Conservation (phyloP, 2,888 invertebrate genomes). For the Myopa testacea region DNA sequence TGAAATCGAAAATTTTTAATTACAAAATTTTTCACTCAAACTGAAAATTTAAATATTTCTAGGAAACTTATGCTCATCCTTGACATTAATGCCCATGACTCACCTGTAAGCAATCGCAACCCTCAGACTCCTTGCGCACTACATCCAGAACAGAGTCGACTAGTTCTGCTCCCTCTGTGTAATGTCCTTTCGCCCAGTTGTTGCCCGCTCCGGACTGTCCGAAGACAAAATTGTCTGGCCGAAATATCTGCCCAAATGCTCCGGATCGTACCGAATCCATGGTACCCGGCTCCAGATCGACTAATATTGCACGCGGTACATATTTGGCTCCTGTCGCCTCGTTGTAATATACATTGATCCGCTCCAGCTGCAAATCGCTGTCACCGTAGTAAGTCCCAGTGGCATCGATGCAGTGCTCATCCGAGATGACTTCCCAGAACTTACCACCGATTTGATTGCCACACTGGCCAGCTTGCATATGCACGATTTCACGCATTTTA, state of each 20-base stretch:
- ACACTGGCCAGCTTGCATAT: conserved; percentile 94
- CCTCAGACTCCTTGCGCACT: conserved; percentile 87
- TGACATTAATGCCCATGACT: background rate
- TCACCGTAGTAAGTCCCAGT: conserved; percentile 92
- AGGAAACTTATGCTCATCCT: too few relatives aligned
- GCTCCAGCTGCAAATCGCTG: conserved; percentile 91
- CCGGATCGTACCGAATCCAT: conserved; percentile 97
- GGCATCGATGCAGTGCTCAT: conserved; percentile 94
- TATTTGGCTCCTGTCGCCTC: conserved; percentile 94
- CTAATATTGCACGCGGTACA: conserved; percentile 92
- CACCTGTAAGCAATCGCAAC: conserved; percentile 87
- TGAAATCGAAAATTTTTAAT: background rate
- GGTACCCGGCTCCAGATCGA: conserved; percentile 96
- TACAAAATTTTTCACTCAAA: background rate
- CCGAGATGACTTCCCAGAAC: conserved; percentile 97
- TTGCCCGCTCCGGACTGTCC: conserved; percentile 88
- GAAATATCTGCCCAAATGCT: conserved; percentile 92
- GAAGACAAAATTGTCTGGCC: conserved; percentile 96
- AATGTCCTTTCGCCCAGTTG: conserved; percentile 93
- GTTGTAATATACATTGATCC: conserved; percentile 96
- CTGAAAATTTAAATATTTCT: background rate
- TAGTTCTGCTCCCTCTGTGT: conserved; percentile 91
- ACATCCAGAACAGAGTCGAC: conserved; percentile 88
- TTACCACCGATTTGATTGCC: conserved; percentile 97
- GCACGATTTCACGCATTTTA: conserved; percentile 96